Evolutionary conservation across 2,797 vertebrate genomes (phyloP).

Genomic region (Sebastes hubbsi): DNA sequence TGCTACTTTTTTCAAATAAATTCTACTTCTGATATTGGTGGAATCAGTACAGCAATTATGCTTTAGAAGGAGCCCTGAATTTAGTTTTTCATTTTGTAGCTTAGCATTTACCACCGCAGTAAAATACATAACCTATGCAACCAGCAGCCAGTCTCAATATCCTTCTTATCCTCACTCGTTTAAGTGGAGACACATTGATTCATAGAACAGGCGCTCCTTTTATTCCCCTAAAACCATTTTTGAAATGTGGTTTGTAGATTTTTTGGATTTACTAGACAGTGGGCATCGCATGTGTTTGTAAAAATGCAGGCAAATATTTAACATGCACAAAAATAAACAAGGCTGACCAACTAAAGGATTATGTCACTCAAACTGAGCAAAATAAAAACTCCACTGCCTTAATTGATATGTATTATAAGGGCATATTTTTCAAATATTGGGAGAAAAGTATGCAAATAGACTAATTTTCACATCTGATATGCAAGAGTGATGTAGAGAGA

Average conservation of each 20-base stretch:
- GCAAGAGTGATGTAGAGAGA: neutral
- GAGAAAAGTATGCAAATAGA: no score
- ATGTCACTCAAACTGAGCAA: neutral
- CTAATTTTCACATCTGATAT: no score
- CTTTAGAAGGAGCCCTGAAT: neutral
- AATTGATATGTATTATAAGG: neutral
- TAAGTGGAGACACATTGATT: neutral
- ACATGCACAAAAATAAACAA: neutral
- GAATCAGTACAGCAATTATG: neutral
- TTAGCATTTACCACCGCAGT: neutral
- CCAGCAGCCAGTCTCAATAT: neutral
- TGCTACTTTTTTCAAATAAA: neutral
- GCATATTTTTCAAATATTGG: neutral
- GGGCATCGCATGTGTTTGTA: no score
- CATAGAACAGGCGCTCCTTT: neutral
- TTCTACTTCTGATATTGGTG: neutral
- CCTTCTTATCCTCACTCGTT: neutral
- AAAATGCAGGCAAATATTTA: neutral
- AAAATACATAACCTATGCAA: neutral
- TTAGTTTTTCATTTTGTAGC: neutral
- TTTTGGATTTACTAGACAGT: no score
- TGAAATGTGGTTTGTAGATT: no score
- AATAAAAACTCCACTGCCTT: neutral
- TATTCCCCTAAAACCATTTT: no score
- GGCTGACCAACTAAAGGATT: neutral